Base-by-base conservation (phyloP, 1,140 invertebrate species). In the Drosophila aff. region DNA sequence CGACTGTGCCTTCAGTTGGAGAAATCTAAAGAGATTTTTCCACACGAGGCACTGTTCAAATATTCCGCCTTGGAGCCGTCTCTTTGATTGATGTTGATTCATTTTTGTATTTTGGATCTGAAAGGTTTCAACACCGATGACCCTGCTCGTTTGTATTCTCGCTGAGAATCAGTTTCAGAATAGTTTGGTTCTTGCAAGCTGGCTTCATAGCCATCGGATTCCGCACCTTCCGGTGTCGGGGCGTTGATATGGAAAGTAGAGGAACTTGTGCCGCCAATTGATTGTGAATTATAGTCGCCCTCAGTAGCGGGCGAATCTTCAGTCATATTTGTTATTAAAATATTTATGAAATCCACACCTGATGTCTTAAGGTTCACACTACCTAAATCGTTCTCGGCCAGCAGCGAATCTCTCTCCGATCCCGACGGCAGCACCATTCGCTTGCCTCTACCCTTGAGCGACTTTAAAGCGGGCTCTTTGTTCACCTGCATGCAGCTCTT, bases 401-500 rank as follows among this genome's bases (percentile, higher is more conserved):
- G 0, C 10, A 0, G 0, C 3, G 4, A 9, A 66, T 66, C 26
- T 13, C 7, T 68, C 50, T 49, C 44, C 2, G 5, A 0, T 9
- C 40, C 40, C 1, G 16, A 36, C 5, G 58, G 31, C 0, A 40
- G 72, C 50, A 78, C 26, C 41, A 69, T 43, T 21, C 82, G 72
- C 26, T 67, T 65, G 31, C 74, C 65, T 1, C 43, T 63, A 3
- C 49, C 36, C 3, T 59, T 72, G 2, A 79, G 7, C 2, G 3
- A 0, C 6, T 0, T 38, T 1, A 85, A 68, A 9, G 79, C 38
- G 0, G 16, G 11, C 1, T 57, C 52, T 5, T 66, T 4, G 1
- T 18, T 16, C 10, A 83, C 18, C 40, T 72, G 23, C 0, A 61
- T 1, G 18, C 72, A 33, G 41, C 81, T 80, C 15, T 5, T 44